Evolutionary conservation across 2,113 vertebrate genomes (phyloP), one percentile per base, ranked within the genome.

Genomic region (Limanda limanda): DNA sequence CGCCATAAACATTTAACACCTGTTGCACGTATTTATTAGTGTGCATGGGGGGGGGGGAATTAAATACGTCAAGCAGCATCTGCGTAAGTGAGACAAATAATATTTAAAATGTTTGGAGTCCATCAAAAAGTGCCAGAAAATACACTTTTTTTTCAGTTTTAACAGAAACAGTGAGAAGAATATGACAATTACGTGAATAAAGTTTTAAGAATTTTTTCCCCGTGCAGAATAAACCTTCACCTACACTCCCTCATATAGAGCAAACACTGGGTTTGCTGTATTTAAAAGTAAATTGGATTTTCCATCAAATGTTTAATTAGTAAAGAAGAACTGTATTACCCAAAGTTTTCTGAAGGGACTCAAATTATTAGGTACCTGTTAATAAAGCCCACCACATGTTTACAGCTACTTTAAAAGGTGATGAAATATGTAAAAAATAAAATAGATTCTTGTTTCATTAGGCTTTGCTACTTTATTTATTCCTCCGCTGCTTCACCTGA

Each of bases 1-100:
- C 25, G 35, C 24, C 57, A 68, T 27, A 45, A 65, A 68, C 37
- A 35, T 48, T 3, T 78, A 31, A 74, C 81, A 86, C 87, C 82
- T 86, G 87, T 86, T 88, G 81, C 59, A 66, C 60, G 60, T 27
- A 62, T 79, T 69, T 68, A 64, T 81, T 35, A 4, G 23, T 11
- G 55, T 3, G 23, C 45, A 12, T 60, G 15, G n/a, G n/a, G n/a
- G n/a, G n/a, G n/a, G n/a, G n/a, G n/a, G n/a, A n/a, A 27, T 58
- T 27, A 2, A 61, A 10, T 40, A 8, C 68, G 21, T 52, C 68
- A 7, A 27, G 23, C 9, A 7, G 5, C 2, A 20, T 4, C 17
- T 45, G 56, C 21, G 20, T 15, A 2, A 14, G 0, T 15, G 62
- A 55, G 60, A 12, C 11, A 67, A 17, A n/a, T 31, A 15, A 40